Base-by-base conservation (phyloP, 2,888 invertebrate genomes). In the Pinctada fucata region DNA sequence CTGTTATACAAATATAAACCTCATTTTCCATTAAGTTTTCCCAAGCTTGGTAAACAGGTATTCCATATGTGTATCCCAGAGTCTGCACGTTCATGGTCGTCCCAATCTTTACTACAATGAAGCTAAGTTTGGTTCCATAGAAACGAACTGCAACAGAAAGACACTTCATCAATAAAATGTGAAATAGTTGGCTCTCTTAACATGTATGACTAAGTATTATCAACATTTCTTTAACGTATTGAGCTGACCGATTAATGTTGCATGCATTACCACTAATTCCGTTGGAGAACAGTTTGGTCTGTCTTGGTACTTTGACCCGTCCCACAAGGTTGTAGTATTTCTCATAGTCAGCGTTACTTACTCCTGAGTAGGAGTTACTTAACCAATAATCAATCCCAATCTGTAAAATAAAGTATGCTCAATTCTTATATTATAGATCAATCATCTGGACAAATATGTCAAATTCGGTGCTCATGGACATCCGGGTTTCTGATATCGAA, bases 51-150 rank as follows among this genome's bases (percentile, higher is more conserved):
- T 84, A 76, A 8, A 89, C 79, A 3, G 87, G 88, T 50, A 88
- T 75, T 0, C 90, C 90, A n/a, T 84, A 84, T 4, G 81, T 75
- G 75, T 87, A 91, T 4, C 88, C 88, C 10, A 90, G 80, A 6
- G 79, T 86, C 52, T 83, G 82, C 0, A 82, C 49, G 10, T 83
- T 81, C 48, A 91, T 80, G 6, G 89, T 87, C 5, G 88, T 88
- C 78, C 89, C 88, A 16, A 90, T 80, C 58, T 85, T 83, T 16
- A 90, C 83, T 3, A 88, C 90, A 6, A 88, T 82, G 65, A 86
- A 90, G 47, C 84, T 83, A 5, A 90, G 78, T 70, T 83, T 78
- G 0, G 89, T 89, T 1, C 89, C 90, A 72, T 88, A 90, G 47
- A 81, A 81, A 31, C 84, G 65, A 63, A 81, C 88, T 87, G 78